These are phyloP conservation scores for Melanophora roralis DNA, from an alignment of 2,888 invertebrate genomes.

Conservation along the genomic window DNA sequence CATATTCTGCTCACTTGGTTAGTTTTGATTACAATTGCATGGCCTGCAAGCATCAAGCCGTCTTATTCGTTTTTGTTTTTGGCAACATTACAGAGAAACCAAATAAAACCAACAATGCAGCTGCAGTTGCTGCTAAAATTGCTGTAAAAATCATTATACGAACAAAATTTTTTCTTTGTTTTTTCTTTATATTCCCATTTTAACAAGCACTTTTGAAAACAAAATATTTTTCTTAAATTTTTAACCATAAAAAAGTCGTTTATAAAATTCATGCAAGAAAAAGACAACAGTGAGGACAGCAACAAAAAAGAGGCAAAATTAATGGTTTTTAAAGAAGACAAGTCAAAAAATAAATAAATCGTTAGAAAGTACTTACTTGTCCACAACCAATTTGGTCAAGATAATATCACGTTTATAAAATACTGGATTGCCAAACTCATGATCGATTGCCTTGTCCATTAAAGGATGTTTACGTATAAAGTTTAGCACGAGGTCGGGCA, in stretches of 20 bases:
- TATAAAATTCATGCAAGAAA: constrained; percentile 45
- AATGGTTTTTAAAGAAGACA: constrained; percentile 34
- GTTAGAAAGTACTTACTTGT: constrained; percentile 79
- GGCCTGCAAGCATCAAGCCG: background rate
- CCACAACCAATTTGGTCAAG: constrained; percentile 93
- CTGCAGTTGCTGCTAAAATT: constrained; percentile 27
- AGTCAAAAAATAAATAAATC: constrained; percentile 16
- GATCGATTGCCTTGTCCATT: constrained; percentile 97
- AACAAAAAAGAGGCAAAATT: constrained; percentile 30
- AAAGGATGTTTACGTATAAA: constrained; percentile 98
- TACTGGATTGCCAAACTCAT: constrained; percentile 94
- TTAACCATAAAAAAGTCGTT: constrained; percentile 52
- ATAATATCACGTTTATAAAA: constrained; percentile 94
- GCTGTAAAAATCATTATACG: constrained; percentile 54
- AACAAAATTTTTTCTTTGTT: constrained; percentile 39
- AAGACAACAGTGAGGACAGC: constrained; percentile 18
- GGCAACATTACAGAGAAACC: constrained; percentile 49
- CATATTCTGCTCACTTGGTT: constrained; percentile 40
- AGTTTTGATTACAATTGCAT: constrained; percentile 26
- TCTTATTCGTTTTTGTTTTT: constrained; percentile 50
- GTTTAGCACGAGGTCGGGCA: constrained; percentile 95
- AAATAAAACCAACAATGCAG: background rate
- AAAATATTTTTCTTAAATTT: constrained; percentile 45
- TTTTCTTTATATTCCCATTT: background rate
- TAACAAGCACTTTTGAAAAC: background rate